A percentile compares a stretch with the other conserved stretches of the same genome.
phyloP scores from a whole-genome alignment of 1,140 invertebrate genomes.

The Apocrypta bakeri region DNA sequence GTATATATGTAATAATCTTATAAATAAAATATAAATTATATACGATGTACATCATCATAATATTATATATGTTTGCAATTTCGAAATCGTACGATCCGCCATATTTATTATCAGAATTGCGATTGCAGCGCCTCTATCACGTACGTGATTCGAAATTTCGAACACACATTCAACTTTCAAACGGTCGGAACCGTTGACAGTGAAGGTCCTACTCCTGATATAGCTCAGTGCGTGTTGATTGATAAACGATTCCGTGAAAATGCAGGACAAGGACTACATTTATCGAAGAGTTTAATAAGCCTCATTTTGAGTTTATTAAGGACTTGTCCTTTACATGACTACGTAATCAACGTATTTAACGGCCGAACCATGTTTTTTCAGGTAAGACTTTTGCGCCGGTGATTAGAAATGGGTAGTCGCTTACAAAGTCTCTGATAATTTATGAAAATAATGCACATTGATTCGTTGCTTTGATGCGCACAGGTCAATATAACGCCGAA shows the following conservation, averaged over 20 bases:
- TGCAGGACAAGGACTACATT: not conserved
- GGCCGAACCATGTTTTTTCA: conserved; percentile 61
- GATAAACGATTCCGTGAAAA: not conserved
- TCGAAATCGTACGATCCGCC: no score
- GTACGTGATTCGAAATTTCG: not conserved
- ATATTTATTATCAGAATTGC: no score
- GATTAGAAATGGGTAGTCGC: not conserved
- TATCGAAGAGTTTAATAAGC: not conserved
- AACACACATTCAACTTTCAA: not conserved
- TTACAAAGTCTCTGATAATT: not conserved
- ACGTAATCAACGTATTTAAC: not conserved
- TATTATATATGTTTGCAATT: no score
- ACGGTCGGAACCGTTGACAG: conserved; percentile 29
- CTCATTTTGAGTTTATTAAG: not conserved
- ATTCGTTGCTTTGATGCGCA: conserved; percentile 13
- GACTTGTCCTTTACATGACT: not conserved
- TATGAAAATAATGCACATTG: not conserved
- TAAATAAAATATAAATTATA: no score
- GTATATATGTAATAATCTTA: no score
- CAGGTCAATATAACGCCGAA: conserved; percentile 63
- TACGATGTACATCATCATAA: no score
- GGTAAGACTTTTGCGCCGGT: conserved; percentile 49
- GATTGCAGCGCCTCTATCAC: not conserved
- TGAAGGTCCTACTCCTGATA: no score
- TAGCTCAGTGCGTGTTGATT: not conserved